Conservation (phyloP, 2,888 invertebrate genomes). For the Drosophila siamana region DNA sequence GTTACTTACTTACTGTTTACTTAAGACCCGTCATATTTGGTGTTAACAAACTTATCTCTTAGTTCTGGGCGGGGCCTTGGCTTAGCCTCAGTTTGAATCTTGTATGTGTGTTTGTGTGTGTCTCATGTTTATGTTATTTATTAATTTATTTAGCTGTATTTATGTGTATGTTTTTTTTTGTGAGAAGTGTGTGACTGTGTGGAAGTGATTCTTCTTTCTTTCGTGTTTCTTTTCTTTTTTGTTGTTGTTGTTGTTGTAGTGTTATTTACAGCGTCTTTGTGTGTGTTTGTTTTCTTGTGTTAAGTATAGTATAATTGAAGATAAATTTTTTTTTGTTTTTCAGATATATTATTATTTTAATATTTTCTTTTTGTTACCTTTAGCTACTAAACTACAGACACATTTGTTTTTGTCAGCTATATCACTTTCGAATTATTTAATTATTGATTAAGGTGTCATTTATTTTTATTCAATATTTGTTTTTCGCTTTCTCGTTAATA, state of each 20-base stretch:
- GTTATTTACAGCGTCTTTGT: slow-evolving; percentile 57
- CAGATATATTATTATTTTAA: slow-evolving; percentile 28
- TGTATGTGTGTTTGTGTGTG: neutral
- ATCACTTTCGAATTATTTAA: slow-evolving; percentile 78
- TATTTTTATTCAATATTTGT: slow-evolving; percentile 32
- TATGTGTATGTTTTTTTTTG: slow-evolving; percentile 10
- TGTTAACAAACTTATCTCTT: slow-evolving; percentile 64
- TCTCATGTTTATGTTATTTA: neutral
- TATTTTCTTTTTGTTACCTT: slow-evolving; percentile 36
- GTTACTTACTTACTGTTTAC: slow-evolving; percentile 49
- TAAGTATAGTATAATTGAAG: slow-evolving; percentile 26
- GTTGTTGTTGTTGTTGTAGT: too few species aligned
- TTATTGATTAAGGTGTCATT: slow-evolving; percentile 73
- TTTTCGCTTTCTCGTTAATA: slow-evolving; percentile 38
- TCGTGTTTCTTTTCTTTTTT: too few species aligned
- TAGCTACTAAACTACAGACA: slow-evolving; percentile 77
- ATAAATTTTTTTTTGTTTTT: slow-evolving; percentile 6
- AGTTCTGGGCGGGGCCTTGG: slow-evolving; percentile 41
- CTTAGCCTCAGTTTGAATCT: slow-evolving; percentile 30
- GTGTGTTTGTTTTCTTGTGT: slow-evolving; percentile 27
- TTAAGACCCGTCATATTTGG: slow-evolving; percentile 68
- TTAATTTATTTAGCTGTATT: slow-evolving; percentile 8
- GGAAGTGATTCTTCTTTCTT: slow-evolving; percentile 26
- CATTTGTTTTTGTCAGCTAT: slow-evolving; percentile 79
- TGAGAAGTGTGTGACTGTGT: slow-evolving; percentile 21